These are phyloP conservation scores for Chironomus striatipennis DNA, from an alignment of 1,140 invertebrate genomes.

Conservation along the genomic window DNA sequence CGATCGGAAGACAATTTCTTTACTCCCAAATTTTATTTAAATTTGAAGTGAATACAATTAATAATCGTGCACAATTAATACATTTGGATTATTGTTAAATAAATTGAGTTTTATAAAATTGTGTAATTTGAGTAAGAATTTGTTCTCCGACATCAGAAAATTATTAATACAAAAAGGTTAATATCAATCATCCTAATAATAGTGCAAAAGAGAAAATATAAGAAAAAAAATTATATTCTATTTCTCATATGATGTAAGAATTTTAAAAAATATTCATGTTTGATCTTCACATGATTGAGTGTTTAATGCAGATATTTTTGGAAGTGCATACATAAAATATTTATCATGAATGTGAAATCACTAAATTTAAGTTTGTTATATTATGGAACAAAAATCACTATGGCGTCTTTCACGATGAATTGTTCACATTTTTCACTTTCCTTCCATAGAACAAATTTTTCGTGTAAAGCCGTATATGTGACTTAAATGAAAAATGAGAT, in stretches of 20 bases:
- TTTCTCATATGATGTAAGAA: not conserved
- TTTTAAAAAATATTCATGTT: not conserved
- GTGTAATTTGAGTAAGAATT: not conserved
- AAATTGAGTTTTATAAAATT: not conserved
- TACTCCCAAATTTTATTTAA: not conserved
- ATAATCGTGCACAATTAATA: not conserved
- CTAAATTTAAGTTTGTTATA: too few species aligned
- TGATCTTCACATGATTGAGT: too few species aligned
- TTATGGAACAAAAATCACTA: not conserved
- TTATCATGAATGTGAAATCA: too few species aligned
- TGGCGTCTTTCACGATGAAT: not conserved
- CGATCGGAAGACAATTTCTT: constrained; percentile 6
- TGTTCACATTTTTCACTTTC: not conserved
- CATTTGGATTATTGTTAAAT: not conserved
- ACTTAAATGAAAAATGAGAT: not conserved
- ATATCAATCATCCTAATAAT: not conserved
- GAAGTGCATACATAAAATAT: too few species aligned
- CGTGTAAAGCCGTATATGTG: not conserved
- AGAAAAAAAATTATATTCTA: not conserved
- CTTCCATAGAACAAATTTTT: too few species aligned
- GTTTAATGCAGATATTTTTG: too few species aligned
- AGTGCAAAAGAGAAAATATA: not conserved
- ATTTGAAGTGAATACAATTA: not conserved
- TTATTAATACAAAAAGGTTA: not conserved
- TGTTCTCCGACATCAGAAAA: not conserved